phyloP scores from a whole-genome alignment of 2,888 invertebrate genomes.

The Lasioglossum figueresi region DNA sequence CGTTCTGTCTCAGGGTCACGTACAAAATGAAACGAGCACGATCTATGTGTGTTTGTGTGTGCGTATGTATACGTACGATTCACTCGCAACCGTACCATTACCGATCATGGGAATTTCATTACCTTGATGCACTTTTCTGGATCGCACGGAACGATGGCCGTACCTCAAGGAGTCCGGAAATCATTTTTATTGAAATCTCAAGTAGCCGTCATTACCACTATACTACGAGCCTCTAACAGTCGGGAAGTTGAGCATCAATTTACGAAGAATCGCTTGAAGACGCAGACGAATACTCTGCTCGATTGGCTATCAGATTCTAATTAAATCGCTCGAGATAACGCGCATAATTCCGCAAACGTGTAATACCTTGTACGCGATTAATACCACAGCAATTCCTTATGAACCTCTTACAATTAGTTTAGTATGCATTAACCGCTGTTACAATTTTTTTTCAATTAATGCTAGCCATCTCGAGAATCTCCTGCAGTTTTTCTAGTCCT shows the following conservation, averaged over 20 bases:
- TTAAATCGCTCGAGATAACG: neutral
- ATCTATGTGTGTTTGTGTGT: neutral
- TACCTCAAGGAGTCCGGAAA: constrained; percentile 73
- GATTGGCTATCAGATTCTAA: neutral
- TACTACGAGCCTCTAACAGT: constrained; percentile 23
- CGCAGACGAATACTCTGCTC: neutral
- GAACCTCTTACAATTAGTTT: neutral
- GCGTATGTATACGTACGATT: constrained; percentile 9
- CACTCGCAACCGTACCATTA: constrained; percentile 19
- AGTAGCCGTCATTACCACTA: constrained; percentile 37
- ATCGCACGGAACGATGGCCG: constrained; percentile 64
- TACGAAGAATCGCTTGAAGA: constrained; percentile 16
- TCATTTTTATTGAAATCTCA: constrained; percentile 55
- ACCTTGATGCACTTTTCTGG: constrained; percentile 78
- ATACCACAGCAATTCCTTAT: neutral
- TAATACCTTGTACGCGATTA: neutral
- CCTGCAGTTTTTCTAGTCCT: neutral
- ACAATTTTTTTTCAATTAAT: neutral
- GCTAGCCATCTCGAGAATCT: neutral
- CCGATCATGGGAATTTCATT: constrained; percentile 66
- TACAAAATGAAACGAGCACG: neutral
- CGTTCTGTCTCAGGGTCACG: constrained; percentile 60
- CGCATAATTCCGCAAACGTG: neutral
- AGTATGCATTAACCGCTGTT: neutral
- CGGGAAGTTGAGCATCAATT: constrained; percentile 32